Evolutionary conservation across 2,113 vertebrate genomes (phyloP).

Genomic region (Proteles cristata): DNA sequence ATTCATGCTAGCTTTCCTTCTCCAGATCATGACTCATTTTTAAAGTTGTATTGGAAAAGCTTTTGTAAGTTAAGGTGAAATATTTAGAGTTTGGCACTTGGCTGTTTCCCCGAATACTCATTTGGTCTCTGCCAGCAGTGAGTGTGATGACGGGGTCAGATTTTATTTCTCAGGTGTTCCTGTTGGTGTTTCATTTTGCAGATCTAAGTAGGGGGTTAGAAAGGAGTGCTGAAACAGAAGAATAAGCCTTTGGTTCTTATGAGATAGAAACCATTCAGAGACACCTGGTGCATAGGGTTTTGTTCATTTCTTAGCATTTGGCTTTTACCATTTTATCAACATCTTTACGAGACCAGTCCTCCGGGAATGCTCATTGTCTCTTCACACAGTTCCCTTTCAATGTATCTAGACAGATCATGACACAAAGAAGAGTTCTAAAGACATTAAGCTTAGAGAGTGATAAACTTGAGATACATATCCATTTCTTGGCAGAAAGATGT

Average conservation of each 20-base stretch:
- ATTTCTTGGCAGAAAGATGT: slow-evolving; percentile 22
- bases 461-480: background rate
- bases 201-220: background rate
- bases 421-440: slow-evolving; percentile 18
- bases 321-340: background rate
- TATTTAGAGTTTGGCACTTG: slow-evolving; percentile 6
- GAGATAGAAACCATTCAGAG: background rate
- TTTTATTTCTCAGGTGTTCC: slow-evolving; percentile 61
- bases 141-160: slow-evolving; percentile 48
- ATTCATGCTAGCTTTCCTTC: slow-evolving; percentile 46
- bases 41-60: slow-evolving; percentile 42
- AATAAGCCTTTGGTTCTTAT: background rate
- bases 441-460: background rate
- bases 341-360: background rate
- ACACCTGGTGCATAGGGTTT: background rate
- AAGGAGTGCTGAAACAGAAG: slow-evolving; percentile 45
- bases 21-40: slow-evolving; percentile 61
- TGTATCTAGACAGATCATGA: background rate
- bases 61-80: slow-evolving; percentile 16
- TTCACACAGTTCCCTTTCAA: background rate
- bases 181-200: slow-evolving; percentile 77
- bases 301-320: background rate
- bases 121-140: background rate
- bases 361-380: background rate
- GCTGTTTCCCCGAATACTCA: background rate